A percentile compares a stretch with the other conserved stretches of the same genome.
phyloP scores from a whole-genome alignment of 2,113 vertebrate species.

The Cichladusa arquata region DNA sequence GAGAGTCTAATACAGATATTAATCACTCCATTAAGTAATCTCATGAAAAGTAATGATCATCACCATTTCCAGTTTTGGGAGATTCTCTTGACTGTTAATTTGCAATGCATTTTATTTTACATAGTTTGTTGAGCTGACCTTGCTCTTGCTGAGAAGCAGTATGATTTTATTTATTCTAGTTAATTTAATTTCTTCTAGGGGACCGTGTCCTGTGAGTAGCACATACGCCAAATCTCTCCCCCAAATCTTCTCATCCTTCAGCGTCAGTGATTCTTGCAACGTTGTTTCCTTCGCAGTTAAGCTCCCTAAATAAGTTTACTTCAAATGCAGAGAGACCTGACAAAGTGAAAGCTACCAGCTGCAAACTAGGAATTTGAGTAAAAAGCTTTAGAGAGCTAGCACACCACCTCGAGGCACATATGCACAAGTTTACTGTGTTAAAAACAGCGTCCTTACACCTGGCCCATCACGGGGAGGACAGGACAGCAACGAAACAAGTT shows the following conservation, averaged over 20 bases:
- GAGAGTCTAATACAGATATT: not conserved
- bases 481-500: not conserved
- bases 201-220: accelerated
- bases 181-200: not conserved
- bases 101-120: not conserved
- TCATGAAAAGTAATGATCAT: not conserved
- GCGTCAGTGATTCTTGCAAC: not conserved
- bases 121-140: not conserved
- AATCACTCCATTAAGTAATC: not conserved
- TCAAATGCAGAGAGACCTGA: not conserved
- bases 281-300: not conserved
- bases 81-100: not conserved
- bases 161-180: not conserved
- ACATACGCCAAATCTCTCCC: not conserved
- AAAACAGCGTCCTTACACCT: not conserved
- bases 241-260: not conserved
- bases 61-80: not conserved
- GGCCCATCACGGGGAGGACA: not conserved
- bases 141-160: not conserved
- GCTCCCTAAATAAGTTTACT: not conserved
- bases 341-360: not conserved
- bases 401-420: not conserved
- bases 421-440: not conserved
- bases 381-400: not conserved
- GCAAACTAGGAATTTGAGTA: not conserved